phyloP scores from a whole-genome alignment of 2,113 vertebrate genomes.

The Ciconia stormi region DNA sequence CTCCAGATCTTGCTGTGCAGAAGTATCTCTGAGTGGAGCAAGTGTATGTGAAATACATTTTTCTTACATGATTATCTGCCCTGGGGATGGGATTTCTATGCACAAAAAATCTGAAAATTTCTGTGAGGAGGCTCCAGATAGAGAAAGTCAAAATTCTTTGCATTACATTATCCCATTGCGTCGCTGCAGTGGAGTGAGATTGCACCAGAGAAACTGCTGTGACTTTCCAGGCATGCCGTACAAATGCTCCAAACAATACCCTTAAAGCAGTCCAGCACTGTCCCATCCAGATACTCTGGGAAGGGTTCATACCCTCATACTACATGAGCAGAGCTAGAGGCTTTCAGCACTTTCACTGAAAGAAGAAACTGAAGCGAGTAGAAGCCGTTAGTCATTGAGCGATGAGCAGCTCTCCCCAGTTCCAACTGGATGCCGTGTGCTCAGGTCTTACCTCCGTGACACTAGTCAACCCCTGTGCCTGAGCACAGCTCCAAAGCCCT shows the following conservation, averaged over 20 bases:
- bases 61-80: neutral
- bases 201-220: neutral
- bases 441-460: neutral
- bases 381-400: neutral
- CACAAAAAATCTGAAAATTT: neutral
- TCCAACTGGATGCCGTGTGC: neutral
- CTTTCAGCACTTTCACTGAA: neutral
- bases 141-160: neutral
- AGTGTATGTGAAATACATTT: neutral
- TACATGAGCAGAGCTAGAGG: neutral
- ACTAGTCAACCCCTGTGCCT: neutral
- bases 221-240: neutral
- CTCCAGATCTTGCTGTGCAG: neutral
- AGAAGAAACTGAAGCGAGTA: neutral
- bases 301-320: neutral
- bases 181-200: accelerated
- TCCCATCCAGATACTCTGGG: neutral
- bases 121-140: neutral
- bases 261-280: neutral
- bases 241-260: neutral
- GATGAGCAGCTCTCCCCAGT: neutral
- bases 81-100: neutral
- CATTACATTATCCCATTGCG: neutral
- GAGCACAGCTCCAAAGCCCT: neutral
- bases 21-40: neutral